Evolutionary conservation across 2,888 invertebrate species (phyloP).

Genomic region (Plagodis dolabraria): DNA sequence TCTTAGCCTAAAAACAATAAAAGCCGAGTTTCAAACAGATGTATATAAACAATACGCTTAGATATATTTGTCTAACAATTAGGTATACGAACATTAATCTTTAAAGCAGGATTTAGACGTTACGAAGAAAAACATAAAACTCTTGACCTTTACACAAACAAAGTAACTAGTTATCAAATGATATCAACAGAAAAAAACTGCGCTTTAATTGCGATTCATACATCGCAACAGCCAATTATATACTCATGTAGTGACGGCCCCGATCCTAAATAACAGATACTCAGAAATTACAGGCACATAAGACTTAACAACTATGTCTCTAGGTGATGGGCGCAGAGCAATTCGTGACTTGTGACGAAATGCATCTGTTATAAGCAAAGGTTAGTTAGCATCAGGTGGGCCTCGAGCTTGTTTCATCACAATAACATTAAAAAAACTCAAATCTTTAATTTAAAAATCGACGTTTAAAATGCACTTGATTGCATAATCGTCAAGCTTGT

Average conservation of each 20-base stretch:
- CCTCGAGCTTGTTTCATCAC: too few relatives aligned
- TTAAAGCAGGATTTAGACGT: conserved; percentile 39
- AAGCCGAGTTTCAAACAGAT: too few relatives aligned
- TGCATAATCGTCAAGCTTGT: conserved; percentile 24
- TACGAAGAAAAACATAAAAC: conserved; percentile 42
- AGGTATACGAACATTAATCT: conserved; percentile 31
- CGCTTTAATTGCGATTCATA: conserved; percentile 11
- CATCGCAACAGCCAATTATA: conserved; percentile 4
- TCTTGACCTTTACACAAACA: conserved; percentile 47
- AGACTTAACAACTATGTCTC: too few relatives aligned
- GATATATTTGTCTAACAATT: conserved; percentile 9
- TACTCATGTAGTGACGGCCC: conserved; percentile 6
- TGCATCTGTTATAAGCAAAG: too few relatives aligned
- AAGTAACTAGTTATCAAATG: conserved; percentile 32
- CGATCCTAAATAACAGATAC: neutral
- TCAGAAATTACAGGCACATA: too few relatives aligned
- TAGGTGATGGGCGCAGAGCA: too few relatives aligned
- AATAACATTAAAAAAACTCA: too few relatives aligned
- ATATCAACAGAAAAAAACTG: conserved; percentile 13
- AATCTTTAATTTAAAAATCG: too few relatives aligned
- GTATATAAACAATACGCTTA: too few relatives aligned
- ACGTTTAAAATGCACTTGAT: conserved; percentile 4
- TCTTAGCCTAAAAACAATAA: too few relatives aligned
- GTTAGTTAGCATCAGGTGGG: too few relatives aligned
- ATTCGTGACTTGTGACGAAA: too few relatives aligned